phyloP scores from a whole-genome alignment of 2,888 invertebrate genomes.

The Chelonus formosanus region DNA sequence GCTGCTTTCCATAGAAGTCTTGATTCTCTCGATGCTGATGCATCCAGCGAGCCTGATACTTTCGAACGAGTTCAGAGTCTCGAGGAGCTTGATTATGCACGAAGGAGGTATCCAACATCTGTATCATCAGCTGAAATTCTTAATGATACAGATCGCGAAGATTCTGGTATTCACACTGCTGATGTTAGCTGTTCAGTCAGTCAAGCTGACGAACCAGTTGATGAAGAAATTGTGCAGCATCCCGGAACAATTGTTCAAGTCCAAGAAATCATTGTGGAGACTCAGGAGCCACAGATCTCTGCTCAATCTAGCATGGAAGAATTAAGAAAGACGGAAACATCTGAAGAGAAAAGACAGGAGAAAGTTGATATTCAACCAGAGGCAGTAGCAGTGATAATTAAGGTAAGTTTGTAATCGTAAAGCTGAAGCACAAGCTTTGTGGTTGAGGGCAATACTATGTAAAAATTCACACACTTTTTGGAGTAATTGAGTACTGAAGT shows the following conservation, averaged over 20 bases:
- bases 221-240: slow-evolving; percentile 60
- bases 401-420: slow-evolving; percentile 48
- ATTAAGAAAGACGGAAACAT: slow-evolving; percentile 11
- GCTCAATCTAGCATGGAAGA: slow-evolving; percentile 26
- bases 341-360: slow-evolving; percentile 37
- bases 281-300: slow-evolving; percentile 37
- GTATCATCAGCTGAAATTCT: slow-evolving; percentile 73
- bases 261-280: slow-evolving; percentile 48
- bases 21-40: slow-evolving; percentile 73
- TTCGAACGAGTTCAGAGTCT: slow-evolving; percentile 74
- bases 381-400: slow-evolving; percentile 51
- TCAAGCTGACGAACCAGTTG: slow-evolving; percentile 78
- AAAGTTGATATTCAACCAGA: slow-evolving; percentile 44
- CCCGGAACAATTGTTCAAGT: slow-evolving; percentile 46
- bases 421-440: not conserved
- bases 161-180: slow-evolving; percentile 82
- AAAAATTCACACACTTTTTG: not conserved
- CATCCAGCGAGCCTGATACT: slow-evolving; percentile 65
- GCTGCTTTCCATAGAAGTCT: slow-evolving; percentile 71
- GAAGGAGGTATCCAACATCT: slow-evolving; percentile 67
- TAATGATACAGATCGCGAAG: slow-evolving; percentile 77
- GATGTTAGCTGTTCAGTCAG: slow-evolving; percentile 79
- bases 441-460: not conserved
- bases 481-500: too few relatives aligned
- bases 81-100: slow-evolving; percentile 69